These are phyloP conservation scores for Nautilus pompilius DNA, from an alignment of 1,140 invertebrate genomes.

Conservation along the genomic window DNA sequence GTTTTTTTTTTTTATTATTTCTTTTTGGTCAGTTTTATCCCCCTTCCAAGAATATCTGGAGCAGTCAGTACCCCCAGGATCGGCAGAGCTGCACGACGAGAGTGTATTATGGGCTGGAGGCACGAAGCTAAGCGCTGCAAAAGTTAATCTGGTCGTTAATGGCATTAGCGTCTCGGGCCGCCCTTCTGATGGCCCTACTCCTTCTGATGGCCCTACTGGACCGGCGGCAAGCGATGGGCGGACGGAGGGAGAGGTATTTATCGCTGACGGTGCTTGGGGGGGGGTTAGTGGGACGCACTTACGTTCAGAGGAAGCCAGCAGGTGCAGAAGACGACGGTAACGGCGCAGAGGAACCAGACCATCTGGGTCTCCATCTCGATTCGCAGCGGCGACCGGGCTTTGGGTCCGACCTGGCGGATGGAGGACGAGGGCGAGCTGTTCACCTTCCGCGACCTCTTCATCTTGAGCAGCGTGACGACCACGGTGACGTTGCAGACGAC, in stretches of 20 bases:
- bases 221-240: neutral
- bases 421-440: constrained; percentile 34
- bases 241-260: neutral
- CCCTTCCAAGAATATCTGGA: too few relatives aligned
- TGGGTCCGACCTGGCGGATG: constrained; percentile 5
- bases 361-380: constrained; percentile 55
- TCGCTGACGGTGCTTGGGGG: neutral
- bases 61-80: too few relatives aligned
- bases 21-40: too few relatives aligned
- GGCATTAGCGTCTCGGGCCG: too few relatives aligned
- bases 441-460: constrained; percentile 30
- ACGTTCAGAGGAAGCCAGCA: constrained; percentile 57
- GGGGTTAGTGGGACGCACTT: constrained; percentile 22
- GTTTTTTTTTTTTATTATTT: too few relatives aligned
- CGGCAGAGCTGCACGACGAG: too few relatives aligned
- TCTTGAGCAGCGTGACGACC: constrained; percentile 40
- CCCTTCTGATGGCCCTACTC: too few relatives aligned
- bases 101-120: too few relatives aligned
- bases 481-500: constrained; percentile 46
- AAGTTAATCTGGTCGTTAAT: too few relatives aligned
- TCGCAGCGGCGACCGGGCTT: constrained; percentile 22
- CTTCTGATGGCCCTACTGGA: too few relatives aligned
- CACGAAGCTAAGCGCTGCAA: too few relatives aligned
- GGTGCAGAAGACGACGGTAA: constrained; percentile 52
- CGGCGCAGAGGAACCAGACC: constrained; percentile 55